phyloP scores from a whole-genome alignment of 2,888 invertebrate genomes.

The Synanthedon tipuliformis region DNA sequence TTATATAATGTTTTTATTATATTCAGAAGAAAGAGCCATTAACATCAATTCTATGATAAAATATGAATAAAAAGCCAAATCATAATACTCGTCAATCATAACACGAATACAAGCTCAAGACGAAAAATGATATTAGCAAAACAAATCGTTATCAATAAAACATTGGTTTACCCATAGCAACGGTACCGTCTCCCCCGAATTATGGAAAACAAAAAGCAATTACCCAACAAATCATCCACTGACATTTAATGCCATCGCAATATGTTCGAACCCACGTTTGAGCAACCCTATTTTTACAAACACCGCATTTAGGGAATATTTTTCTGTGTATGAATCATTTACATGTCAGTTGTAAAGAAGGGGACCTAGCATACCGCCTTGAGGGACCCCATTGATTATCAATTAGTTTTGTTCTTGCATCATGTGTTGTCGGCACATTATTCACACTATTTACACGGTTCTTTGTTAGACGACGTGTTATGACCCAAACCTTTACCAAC shows the following conservation, averaged over 20 bases:
- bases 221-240: constrained; percentile 67
- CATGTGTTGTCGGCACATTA: constrained; percentile 57
- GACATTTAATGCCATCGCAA: constrained; percentile 65
- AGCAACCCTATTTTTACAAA: constrained; percentile 26
- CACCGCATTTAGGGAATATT: constrained; percentile 34
- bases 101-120: constrained; percentile 16
- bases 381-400: constrained; percentile 61
- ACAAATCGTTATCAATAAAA: constrained; percentile 57
- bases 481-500: constrained; percentile 21
- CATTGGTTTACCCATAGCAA: constrained; percentile 42
- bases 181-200: constrained; percentile 38
- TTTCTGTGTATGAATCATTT: constrained; percentile 56
- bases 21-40: too few species aligned
- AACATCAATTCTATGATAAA: too few species aligned
- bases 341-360: constrained; percentile 41
- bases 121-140: constrained; percentile 32
- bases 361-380: constrained; percentile 36
- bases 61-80: constrained; percentile 5
- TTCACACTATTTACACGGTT: constrained; percentile 63
- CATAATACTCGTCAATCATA: constrained; percentile 20
- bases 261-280: constrained; percentile 56
- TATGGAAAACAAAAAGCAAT: constrained; percentile 56
- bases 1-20: too few species aligned
- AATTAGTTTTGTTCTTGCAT: constrained; percentile 65
- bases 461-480: constrained; percentile 49